These are phyloP conservation scores for Disparrhopalites patrizii DNA, from an alignment of 2,888 invertebrate genomes.

Conservation along the genomic window DNA sequence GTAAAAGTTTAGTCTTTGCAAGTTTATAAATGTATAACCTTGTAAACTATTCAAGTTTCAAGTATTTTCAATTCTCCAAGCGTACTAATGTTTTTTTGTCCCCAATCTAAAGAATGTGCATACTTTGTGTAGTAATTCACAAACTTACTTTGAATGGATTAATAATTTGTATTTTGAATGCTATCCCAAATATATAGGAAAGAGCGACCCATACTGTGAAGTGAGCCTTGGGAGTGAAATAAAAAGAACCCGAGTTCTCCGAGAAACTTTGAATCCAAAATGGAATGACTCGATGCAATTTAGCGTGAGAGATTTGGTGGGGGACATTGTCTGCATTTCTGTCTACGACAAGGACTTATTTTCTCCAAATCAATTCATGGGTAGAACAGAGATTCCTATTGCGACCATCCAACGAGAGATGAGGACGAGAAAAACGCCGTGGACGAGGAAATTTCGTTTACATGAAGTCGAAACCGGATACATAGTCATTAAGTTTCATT, in stretches of 20 bases:
- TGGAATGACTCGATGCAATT: conserved; percentile 77
- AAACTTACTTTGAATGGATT: neutral
- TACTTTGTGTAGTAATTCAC: neutral
- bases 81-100: too few relatives aligned
- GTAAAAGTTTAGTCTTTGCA: too few relatives aligned
- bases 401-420: conserved; percentile 61
- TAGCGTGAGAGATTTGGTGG: conserved; percentile 63
- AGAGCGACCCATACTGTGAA: conserved; percentile 66
- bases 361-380: conserved; percentile 69
- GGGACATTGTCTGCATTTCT: conserved; percentile 66
- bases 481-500: conserved; percentile 65
- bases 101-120: too few relatives aligned
- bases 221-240: conserved; percentile 69
- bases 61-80: too few relatives aligned
- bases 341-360: conserved; percentile 68
- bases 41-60: too few relatives aligned
- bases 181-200: conserved; percentile 53
- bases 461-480: conserved; percentile 68
- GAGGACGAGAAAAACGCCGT: conserved; percentile 59
- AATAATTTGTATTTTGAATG: neutral
- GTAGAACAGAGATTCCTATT: conserved; percentile 65
- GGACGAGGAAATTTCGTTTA: conserved; percentile 62
- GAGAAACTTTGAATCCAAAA: conserved; percentile 60
- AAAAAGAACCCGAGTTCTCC: conserved; percentile 62
- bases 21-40: too few relatives aligned